Evolutionary conservation across 2,797 vertebrate species (phyloP).

Genomic region (Megalops cyprinoides): DNA sequence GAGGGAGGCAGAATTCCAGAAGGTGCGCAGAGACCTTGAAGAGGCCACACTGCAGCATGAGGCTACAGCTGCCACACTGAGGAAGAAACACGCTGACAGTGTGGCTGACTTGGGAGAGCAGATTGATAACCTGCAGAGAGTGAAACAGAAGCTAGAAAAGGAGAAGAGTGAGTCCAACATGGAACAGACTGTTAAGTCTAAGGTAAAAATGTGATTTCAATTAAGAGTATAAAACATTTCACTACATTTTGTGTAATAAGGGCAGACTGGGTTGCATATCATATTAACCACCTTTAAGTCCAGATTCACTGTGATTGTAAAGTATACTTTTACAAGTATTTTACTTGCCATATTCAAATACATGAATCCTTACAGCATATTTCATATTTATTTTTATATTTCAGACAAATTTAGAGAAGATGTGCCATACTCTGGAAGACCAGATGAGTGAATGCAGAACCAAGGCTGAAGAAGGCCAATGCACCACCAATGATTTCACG

Average conservation of each 20-base stretch:
- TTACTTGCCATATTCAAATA: background rate
- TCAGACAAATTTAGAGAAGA: background rate
- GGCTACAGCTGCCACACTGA: constrained; percentile 74
- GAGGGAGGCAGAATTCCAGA: constrained; percentile 86
- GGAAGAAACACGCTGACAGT: constrained; percentile 83
- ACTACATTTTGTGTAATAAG: too few species aligned
- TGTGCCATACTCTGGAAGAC: too few species aligned
- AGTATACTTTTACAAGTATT: background rate
- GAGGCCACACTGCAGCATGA: constrained; percentile 89
- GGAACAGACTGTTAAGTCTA: constrained; percentile 77
- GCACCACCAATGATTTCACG: too few species aligned
- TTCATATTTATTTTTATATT: background rate
- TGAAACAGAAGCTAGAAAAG: constrained; percentile 80
- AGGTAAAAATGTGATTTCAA: too few species aligned
- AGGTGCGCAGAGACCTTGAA: constrained; percentile 84
- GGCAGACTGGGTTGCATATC: too few species aligned
- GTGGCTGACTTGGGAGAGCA: constrained; percentile 84
- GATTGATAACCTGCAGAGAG: constrained; percentile 84
- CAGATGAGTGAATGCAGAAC: too few species aligned
- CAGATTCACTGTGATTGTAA: background rate
- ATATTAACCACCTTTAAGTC: too few species aligned
- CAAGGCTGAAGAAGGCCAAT: too few species aligned
- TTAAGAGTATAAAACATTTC: too few species aligned
- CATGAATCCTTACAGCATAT: background rate
- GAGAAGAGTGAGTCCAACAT: constrained; percentile 81